Evolutionary conservation across 2,888 invertebrate species (phyloP).

Genomic region (Phyto melanocephala): DNA sequence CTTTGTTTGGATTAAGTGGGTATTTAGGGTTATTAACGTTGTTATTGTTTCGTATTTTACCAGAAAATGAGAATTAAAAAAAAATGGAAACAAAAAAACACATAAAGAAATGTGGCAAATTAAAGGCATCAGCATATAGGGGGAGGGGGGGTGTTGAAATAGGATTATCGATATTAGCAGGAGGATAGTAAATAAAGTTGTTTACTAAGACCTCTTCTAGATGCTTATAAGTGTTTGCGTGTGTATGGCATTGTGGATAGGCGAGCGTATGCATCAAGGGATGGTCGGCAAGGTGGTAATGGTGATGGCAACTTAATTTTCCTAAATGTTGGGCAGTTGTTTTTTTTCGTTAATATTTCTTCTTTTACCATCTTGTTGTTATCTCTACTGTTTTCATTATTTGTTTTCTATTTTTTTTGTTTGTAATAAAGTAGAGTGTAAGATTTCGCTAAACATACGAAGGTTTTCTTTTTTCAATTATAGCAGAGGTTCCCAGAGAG

Average conservation of each 20-base stretch:
- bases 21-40: constrained; percentile 62
- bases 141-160: not conserved
- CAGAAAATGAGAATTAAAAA: constrained; percentile 16
- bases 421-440: not conserved
- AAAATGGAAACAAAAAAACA: not conserved
- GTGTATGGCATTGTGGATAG: not conserved
- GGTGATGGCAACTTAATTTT: constrained; percentile 44
- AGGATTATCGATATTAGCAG: not conserved
- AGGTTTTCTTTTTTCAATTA: not conserved
- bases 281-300: not conserved
- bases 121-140: not conserved
- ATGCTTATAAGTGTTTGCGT: not conserved
- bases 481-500: too few relatives aligned
- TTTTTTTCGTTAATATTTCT: constrained; percentile 1
- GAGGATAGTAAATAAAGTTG: not conserved
- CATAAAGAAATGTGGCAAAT: constrained; percentile 21
- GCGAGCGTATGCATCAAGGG: too few relatives aligned
- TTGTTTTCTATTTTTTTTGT: constrained; percentile 33
- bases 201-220: not conserved
- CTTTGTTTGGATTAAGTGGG: constrained; percentile 46
- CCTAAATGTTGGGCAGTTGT: constrained; percentile 29
- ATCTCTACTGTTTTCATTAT: constrained; percentile 7
- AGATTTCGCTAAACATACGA: not conserved
- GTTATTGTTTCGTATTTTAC: constrained; percentile 55
- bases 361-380: not conserved